Percentiles rank a stretch among this genome's conserved stretches.
Conservation (phyloP, 2,888 invertebrate genomes). For the Euproctis similis region DNA sequence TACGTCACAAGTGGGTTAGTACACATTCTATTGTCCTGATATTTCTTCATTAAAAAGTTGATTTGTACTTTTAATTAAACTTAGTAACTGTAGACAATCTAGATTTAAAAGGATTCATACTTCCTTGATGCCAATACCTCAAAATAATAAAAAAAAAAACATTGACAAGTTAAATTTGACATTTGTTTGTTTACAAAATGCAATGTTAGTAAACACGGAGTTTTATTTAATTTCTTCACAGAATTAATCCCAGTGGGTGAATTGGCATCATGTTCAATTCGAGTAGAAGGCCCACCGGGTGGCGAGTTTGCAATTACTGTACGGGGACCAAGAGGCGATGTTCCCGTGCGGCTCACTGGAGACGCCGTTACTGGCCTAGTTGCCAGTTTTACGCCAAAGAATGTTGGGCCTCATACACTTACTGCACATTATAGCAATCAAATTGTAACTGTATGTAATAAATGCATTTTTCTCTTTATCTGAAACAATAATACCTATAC, state of each 20-base stretch:
- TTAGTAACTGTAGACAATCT: too few species aligned
- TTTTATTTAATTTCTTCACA: slow-evolving; percentile 18
- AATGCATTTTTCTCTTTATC: background rate
- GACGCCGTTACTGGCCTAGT: slow-evolving; percentile 91
- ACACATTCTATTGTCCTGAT: background rate
- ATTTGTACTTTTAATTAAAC: too few species aligned
- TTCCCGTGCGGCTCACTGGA: slow-evolving; percentile 92
- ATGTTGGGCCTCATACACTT: slow-evolving; percentile 95
- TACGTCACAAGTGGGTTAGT: slow-evolving; percentile 63
- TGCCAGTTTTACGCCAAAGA: slow-evolving; percentile 92
- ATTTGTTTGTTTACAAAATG: too few species aligned
- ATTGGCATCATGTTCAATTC: slow-evolving; percentile 65
- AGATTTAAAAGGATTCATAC: too few species aligned
- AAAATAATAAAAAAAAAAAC: too few species aligned
- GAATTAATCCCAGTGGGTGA: slow-evolving; percentile 90
- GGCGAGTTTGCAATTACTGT: slow-evolving; percentile 94
- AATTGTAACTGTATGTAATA: slow-evolving; percentile 79
- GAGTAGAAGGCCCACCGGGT: slow-evolving; percentile 74
- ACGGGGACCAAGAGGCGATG: slow-evolving; percentile 88
- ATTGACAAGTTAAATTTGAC: too few species aligned
- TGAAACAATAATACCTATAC: background rate
- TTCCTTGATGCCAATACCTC: too few species aligned
- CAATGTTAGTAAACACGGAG: too few species aligned
- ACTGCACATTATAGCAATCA: slow-evolving; percentile 94
- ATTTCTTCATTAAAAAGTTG: too few species aligned